A percentile compares a stretch with the other conserved stretches of the same genome.
Evolutionary conservation across 2,888 invertebrate species (phyloP).

Genomic region (Thecophora atra): DNA sequence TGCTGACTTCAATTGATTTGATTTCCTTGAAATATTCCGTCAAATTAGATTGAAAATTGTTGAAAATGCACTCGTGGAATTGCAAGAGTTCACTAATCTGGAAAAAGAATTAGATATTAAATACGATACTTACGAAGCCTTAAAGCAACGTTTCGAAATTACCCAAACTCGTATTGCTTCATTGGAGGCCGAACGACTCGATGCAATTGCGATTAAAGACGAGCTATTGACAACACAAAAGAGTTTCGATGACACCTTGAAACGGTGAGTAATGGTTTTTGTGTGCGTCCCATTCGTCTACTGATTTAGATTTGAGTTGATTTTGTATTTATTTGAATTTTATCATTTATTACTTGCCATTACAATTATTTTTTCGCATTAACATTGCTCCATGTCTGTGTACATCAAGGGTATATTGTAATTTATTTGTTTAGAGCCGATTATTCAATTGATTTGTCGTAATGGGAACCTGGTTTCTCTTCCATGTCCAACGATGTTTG

Average conservation of each 20-base stretch:
- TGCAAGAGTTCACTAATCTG: constrained; percentile 70
- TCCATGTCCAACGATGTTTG: too few relatives aligned
- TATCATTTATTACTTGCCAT: not conserved
- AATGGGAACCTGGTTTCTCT: too few relatives aligned
- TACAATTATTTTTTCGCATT: not conserved
- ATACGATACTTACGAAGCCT: constrained; percentile 49
- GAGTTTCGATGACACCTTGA: constrained; percentile 43
- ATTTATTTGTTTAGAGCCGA: too few relatives aligned
- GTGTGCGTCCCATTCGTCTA: not conserved
- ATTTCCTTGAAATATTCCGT: constrained; percentile 6
- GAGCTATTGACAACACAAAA: constrained; percentile 38
- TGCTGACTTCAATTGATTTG: constrained; percentile 15
- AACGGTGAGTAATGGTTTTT: constrained; percentile 47
- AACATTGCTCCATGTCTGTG: not conserved
- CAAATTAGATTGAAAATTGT: constrained; percentile 67
- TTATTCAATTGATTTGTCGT: too few relatives aligned
- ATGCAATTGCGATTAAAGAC: constrained; percentile 41
- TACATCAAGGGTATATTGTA: too few relatives aligned
- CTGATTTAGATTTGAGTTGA: too few relatives aligned
- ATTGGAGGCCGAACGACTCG: constrained; percentile 48
- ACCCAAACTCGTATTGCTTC: constrained; percentile 45
- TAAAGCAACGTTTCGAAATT: constrained; percentile 48
- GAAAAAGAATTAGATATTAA: constrained; percentile 68
- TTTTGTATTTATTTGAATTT: too few relatives aligned
- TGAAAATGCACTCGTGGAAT: constrained; percentile 68